Conservation (phyloP, 2,797 vertebrate species). For the Pseudocheirus occidentalis region DNA sequence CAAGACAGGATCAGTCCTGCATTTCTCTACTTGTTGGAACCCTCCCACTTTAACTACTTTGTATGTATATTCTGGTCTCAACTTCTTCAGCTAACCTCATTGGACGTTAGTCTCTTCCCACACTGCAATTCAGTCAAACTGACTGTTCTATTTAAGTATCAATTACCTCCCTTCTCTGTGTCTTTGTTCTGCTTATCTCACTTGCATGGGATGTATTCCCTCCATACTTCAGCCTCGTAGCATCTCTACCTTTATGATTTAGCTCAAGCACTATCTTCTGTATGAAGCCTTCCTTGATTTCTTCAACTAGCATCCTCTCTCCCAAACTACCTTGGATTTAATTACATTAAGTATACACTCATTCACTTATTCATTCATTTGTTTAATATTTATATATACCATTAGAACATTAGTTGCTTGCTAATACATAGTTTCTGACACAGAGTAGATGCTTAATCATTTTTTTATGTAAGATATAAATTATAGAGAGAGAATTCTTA, state of each 20-base stretch:
- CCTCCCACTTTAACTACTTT: not conserved
- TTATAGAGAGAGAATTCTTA: not conserved
- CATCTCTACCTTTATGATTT: not conserved
- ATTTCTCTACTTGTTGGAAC: no score
- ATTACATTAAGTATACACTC: not conserved
- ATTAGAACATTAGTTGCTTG: not conserved
- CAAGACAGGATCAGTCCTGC: no score
- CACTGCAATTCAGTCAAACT: not conserved
- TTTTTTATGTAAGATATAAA: no score
- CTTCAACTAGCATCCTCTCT: not conserved
- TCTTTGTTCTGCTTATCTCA: not conserved
- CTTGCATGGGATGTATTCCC: not conserved
- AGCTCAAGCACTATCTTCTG: not conserved
- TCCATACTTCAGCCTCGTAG: not conserved
- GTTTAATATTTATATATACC: not conserved
- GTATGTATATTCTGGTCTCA: not conserved
- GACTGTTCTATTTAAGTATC: not conserved
- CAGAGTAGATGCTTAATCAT: not conserved
- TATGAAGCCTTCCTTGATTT: not conserved
- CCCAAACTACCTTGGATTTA: not conserved
- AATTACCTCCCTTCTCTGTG: not conserved
- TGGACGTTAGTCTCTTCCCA: not conserved
- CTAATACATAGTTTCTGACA: not conserved
- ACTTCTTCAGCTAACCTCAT: not conserved
- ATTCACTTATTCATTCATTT: not conserved